Evolutionary conservation across 2,888 invertebrate species (phyloP).

Genomic region (Leptinotarsa juncta): DNA sequence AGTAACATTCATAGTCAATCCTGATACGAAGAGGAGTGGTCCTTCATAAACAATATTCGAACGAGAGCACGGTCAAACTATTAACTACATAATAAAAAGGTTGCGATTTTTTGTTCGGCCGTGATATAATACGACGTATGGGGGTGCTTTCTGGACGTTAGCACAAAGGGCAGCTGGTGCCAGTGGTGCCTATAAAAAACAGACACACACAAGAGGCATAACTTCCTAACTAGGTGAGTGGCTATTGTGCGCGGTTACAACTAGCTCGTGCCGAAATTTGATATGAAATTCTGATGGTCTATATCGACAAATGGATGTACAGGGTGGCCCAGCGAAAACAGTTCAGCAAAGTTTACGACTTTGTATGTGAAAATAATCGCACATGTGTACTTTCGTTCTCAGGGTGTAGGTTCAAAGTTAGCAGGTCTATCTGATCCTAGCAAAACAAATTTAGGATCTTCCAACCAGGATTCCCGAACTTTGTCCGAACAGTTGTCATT

Average conservation of each 20-base stretch:
- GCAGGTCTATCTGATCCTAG: no score
- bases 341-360: no score
- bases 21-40: not conserved
- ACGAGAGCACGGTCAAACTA: constrained; percentile 1
- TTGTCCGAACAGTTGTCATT: no score
- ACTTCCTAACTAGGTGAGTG: constrained; percentile 36
- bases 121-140: constrained; percentile 33
- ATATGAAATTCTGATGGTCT: constrained; percentile 23
- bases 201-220: constrained; percentile 33
- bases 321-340: not conserved
- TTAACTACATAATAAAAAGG: constrained; percentile 33
- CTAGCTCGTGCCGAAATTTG: constrained; percentile 36
- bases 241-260: constrained; percentile 28
- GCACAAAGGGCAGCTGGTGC: constrained; percentile 40
- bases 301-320: constrained; percentile 2
- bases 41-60: not conserved
- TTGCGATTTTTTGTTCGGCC: constrained; percentile 30
- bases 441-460: no score
- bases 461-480: no score
- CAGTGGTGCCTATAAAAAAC: constrained; percentile 39
- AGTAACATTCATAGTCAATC: not conserved
- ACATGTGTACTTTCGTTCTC: no score
- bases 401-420: no score
- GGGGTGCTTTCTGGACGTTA: constrained; percentile 37
- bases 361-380: no score